phyloP scores from a whole-genome alignment of 2,888 invertebrate species.

The Dascillus cervinus region DNA sequence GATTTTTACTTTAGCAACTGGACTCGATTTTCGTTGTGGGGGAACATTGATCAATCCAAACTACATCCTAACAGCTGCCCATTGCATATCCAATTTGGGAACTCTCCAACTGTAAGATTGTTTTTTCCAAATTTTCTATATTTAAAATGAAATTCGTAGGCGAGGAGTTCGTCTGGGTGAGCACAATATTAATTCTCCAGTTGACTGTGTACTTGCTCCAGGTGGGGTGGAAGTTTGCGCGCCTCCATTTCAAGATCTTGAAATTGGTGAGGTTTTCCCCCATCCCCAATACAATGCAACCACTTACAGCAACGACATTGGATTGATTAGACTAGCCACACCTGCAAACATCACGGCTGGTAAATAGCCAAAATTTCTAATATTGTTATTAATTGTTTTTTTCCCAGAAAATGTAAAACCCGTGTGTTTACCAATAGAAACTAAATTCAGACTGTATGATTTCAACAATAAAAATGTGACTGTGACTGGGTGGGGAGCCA shows the following conservation, averaged over 20 bases:
- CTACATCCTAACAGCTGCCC: slow-evolving; percentile 50
- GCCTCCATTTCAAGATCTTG: slow-evolving; percentile 46
- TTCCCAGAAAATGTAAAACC: slow-evolving; percentile 37
- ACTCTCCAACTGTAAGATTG: slow-evolving; percentile 29
- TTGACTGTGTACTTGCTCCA: slow-evolving; percentile 37
- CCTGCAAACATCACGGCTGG: slow-evolving; percentile 27
- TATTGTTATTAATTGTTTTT: slow-evolving; percentile 19
- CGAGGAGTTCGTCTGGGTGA: slow-evolving; percentile 58
- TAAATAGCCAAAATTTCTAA: slow-evolving; percentile 4
- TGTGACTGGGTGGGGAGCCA: slow-evolving; percentile 71
- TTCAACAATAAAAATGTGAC: slow-evolving; percentile 47
- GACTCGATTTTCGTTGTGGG: slow-evolving; percentile 40
- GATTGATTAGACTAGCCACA: slow-evolving; percentile 43
- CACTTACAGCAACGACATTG: slow-evolving; percentile 47
- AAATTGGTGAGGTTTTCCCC: slow-evolving; percentile 42
- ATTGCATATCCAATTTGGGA: slow-evolving; percentile 45
- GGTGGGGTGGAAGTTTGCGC: slow-evolving; percentile 28
- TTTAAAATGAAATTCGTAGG: slow-evolving; percentile 32
- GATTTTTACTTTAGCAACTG: slow-evolving; percentile 23
- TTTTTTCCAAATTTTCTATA: not conserved
- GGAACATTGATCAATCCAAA: slow-evolving; percentile 44
- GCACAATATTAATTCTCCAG: slow-evolving; percentile 43
- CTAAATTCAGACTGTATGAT: slow-evolving; percentile 28
- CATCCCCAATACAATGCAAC: slow-evolving; percentile 48
- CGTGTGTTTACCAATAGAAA: slow-evolving; percentile 43